Evolutionary conservation across 1,140 invertebrate genomes (phyloP).

Genomic region (Sycophila sp.): DNA sequence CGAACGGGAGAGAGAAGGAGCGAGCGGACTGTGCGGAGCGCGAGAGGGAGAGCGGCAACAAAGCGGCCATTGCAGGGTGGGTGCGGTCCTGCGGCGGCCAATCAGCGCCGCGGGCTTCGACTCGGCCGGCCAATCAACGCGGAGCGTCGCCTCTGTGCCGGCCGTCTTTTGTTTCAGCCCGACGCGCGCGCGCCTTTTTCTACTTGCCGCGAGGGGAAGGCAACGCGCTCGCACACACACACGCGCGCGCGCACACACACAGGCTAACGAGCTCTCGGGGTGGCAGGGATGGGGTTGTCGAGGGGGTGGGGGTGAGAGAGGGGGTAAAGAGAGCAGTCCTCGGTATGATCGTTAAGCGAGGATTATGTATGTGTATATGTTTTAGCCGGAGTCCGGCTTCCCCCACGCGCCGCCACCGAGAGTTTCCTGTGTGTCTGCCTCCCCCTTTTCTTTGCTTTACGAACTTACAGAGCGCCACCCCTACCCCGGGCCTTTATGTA

Average conservation of each 20-base stretch:
- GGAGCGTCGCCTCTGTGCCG: slow-evolving; percentile 47
- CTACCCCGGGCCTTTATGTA: slow-evolving; percentile 25
- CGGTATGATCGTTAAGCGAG: neutral
- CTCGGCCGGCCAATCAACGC: slow-evolving; percentile 61
- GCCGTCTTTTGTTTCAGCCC: slow-evolving; percentile 63
- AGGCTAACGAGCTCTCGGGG: neutral
- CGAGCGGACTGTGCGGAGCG: no score
- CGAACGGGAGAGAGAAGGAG: slow-evolving; percentile 25
- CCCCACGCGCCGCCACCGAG: slow-evolving; percentile 43
- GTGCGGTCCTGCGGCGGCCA: slow-evolving; percentile 64
- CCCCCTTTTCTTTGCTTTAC: slow-evolving; percentile 33
- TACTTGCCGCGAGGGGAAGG: neutral
- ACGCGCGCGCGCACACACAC: neutral
- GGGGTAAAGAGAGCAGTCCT: neutral
- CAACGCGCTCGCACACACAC: neutral
- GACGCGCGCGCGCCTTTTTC: neutral
- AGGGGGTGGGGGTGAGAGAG: neutral
- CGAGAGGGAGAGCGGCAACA: slow-evolving; percentile 49
- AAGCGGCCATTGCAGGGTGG: slow-evolving; percentile 68
- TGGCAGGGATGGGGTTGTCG: no score
- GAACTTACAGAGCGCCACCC: neutral
- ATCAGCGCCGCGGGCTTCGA: slow-evolving; percentile 60
- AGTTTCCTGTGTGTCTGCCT: slow-evolving; percentile 45
- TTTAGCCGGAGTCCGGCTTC: slow-evolving; percentile 36
- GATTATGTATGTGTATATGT: no score